These are phyloP conservation scores for Drosophila rufa DNA, from an alignment of 1,140 invertebrate species.

Conservation along the genomic window DNA sequence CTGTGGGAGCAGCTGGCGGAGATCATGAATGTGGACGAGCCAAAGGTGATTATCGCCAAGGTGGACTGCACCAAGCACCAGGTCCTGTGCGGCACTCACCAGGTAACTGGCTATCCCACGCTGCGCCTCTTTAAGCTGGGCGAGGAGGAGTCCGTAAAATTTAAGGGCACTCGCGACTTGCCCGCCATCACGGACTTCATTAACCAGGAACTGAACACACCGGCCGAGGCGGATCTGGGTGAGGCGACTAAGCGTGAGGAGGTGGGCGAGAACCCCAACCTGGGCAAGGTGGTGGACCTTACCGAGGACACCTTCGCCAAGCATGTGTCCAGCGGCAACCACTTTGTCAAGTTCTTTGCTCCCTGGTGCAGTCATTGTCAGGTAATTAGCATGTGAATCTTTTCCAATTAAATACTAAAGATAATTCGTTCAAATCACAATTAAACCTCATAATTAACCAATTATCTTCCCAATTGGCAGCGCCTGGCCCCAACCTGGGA, in stretches of 20 bases:
- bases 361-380: constrained; percentile 95
- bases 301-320: constrained; percentile 90
- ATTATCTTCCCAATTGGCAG: constrained; percentile 77
- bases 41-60: constrained; percentile 89
- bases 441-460: not conserved
- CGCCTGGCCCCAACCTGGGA: constrained; percentile 91
- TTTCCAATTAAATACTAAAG: not conserved
- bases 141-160: constrained; percentile 87
- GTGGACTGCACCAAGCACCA: constrained; percentile 92
- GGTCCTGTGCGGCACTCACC: constrained; percentile 89
- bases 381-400: constrained; percentile 75
- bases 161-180: constrained; percentile 90
- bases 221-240: constrained; percentile 46
- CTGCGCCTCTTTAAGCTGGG: constrained; percentile 91
- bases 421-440: no score
- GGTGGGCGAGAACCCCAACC: constrained; percentile 66
- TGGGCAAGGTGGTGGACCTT: constrained; percentile 88
- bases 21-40: constrained; percentile 88
- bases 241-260: constrained; percentile 42
- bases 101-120: constrained; percentile 89
- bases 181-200: constrained; percentile 90
- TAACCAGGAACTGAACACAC: constrained; percentile 88
- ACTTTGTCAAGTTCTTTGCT: constrained; percentile 95
- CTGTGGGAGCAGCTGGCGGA: constrained; percentile 91
- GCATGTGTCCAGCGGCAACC: constrained; percentile 88